Evolutionary conservation across 2,888 invertebrate genomes (phyloP).

Genomic region (Salticus scenicus): DNA sequence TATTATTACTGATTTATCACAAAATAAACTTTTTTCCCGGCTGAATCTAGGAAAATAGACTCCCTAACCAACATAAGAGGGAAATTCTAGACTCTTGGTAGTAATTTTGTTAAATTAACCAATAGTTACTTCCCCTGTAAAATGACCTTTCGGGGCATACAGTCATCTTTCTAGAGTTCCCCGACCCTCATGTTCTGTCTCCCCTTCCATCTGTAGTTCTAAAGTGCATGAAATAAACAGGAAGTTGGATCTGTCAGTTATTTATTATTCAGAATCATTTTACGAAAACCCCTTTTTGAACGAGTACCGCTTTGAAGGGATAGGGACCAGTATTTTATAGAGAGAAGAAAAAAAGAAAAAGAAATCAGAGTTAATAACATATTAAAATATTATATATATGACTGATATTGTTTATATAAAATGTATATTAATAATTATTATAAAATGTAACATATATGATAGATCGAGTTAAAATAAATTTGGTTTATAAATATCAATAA

Average conservation of each 20-base stretch:
- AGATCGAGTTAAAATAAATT: too few relatives aligned
- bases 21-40: too few relatives aligned
- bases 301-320: conserved; percentile 3
- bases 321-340: not conserved
- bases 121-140: conserved; percentile 50
- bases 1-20: too few relatives aligned
- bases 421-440: too few relatives aligned
- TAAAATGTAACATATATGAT: too few relatives aligned
- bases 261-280: conserved; percentile 69
- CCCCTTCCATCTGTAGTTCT: conserved; percentile 31
- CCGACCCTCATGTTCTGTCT: not conserved
- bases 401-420: too few relatives aligned
- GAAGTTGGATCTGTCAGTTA: conserved; percentile 61
- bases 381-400: too few relatives aligned
- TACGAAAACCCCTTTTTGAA: conserved; percentile 63
- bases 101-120: conserved; percentile 65
- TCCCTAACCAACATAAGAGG: not conserved
- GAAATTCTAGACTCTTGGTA: not conserved
- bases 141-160: conserved; percentile 58
- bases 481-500: too few relatives aligned
- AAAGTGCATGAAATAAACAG: conserved; percentile 67
- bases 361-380: too few relatives aligned
- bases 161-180: conserved; percentile 9
- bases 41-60: not conserved
- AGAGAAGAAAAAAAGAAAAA: not conserved